A percentile compares a stretch with the other conserved stretches of the same genome.
phyloP scores from a whole-genome alignment of 1,140 invertebrate genomes.

The Papilio polyxenes region DNA sequence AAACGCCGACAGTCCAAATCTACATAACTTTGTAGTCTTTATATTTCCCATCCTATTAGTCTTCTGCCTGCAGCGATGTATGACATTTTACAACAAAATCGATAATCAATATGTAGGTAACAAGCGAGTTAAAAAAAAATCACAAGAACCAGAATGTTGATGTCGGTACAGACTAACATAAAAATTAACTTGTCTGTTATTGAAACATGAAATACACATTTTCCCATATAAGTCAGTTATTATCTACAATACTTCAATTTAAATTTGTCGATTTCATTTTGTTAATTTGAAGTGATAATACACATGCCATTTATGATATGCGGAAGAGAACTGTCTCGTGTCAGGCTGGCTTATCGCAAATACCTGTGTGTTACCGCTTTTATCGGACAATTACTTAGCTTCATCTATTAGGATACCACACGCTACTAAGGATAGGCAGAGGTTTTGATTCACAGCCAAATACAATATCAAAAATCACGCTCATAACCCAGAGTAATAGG shows the following conservation, averaged over 20 bases:
- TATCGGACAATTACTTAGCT: neutral
- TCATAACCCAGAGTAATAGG: too few relatives aligned
- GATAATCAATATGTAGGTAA: too few relatives aligned
- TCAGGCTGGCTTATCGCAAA: neutral
- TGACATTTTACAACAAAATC: too few relatives aligned
- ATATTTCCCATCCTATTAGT: neutral
- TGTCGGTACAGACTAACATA: too few relatives aligned
- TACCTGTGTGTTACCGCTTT: neutral
- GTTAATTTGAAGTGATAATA: neutral
- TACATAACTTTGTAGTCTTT: neutral
- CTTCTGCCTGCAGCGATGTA: too few relatives aligned
- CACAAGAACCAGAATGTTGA: too few relatives aligned
- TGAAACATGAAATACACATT: too few relatives aligned
- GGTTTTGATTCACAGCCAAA: too few relatives aligned
- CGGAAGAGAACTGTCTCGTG: slow-evolving; percentile 3
- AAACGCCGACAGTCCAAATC: neutral
- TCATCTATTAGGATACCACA: neutral
- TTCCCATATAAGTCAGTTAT: neutral
- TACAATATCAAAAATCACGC: too few relatives aligned
- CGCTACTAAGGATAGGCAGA: too few relatives aligned
- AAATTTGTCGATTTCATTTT: neutral
- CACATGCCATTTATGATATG: neutral
- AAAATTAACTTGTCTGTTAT: too few relatives aligned
- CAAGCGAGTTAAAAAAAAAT: too few relatives aligned
- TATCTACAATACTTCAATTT: neutral